Conservation (phyloP, 1,140 invertebrate species). For the Panulirus ornatus region DNA sequence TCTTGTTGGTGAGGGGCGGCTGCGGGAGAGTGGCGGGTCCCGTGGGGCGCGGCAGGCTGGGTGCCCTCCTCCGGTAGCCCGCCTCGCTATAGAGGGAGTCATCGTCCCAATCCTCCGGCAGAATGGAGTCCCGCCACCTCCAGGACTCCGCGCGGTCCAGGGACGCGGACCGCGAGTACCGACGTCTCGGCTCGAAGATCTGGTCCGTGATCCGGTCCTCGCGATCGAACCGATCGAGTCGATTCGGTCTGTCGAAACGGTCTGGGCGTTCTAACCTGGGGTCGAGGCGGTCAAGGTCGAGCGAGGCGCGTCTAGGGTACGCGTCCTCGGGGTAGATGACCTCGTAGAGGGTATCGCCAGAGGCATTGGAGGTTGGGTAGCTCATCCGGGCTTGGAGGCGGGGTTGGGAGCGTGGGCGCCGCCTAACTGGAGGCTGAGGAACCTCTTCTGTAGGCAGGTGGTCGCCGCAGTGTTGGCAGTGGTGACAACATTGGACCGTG, state of each 20-base stretch:
- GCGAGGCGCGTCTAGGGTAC: slow-evolving; percentile 61
- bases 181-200: slow-evolving; percentile 20
- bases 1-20: slow-evolving; percentile 69
- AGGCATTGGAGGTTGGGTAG: slow-evolving; percentile 37
- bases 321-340: slow-evolving; percentile 70
- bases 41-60: slow-evolving; percentile 35
- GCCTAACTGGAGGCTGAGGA: slow-evolving; percentile 34
- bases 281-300: slow-evolving; percentile 70
- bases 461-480: slow-evolving; percentile 55
- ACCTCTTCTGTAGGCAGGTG: neutral
- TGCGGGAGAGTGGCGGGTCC: slow-evolving; percentile 10
- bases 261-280: slow-evolving; percentile 46
- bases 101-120: slow-evolving; percentile 50
- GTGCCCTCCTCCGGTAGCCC: slow-evolving; percentile 24
- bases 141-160: slow-evolving; percentile 73
- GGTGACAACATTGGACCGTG: slow-evolving; percentile 54
- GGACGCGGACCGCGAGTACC: slow-evolving; percentile 71
- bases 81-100: slow-evolving; percentile 50
- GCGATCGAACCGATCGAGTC: slow-evolving; percentile 32
- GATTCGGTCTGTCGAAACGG: neutral
- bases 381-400: slow-evolving; percentile 49
- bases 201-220: slow-evolving; percentile 18
- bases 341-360: slow-evolving; percentile 67
- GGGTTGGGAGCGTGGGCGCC: slow-evolving; percentile 52
- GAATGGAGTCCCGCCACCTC: slow-evolving; percentile 57